Percentiles rank a stretch among this genome's conserved stretches.
phyloP scores from a whole-genome alignment of 2,113 vertebrate genomes.

The Lontra canadensis region DNA sequence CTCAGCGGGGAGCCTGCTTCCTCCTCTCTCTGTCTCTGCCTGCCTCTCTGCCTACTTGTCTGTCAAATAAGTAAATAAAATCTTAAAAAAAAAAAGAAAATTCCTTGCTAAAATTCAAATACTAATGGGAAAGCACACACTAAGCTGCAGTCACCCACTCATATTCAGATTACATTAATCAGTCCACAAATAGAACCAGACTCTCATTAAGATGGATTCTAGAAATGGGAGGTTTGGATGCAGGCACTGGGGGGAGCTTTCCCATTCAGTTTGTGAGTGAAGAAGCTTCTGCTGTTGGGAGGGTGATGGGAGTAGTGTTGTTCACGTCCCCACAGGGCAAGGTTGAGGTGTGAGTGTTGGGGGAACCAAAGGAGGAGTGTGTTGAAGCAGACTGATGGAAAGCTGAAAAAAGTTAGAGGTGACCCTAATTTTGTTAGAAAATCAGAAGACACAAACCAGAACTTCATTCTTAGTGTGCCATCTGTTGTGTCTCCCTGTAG shows the following conservation, averaged over 20 bases:
- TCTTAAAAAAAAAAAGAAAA: background rate
- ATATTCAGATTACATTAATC: background rate
- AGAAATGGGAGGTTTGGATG: background rate
- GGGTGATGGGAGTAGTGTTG: background rate
- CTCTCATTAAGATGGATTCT: background rate
- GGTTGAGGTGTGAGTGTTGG: background rate
- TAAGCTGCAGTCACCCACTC: fast-evolving
- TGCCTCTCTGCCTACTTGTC: too few relatives aligned
- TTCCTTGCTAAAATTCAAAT: background rate
- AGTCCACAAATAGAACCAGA: background rate
- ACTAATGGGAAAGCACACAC: background rate
- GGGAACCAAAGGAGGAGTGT: background rate
- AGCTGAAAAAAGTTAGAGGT: background rate
- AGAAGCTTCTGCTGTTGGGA: background rate
- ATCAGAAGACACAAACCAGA: background rate
- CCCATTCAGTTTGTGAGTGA: background rate
- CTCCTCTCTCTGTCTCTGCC: too few relatives aligned
- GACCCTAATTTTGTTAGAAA: background rate
- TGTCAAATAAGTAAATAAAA: too few relatives aligned
- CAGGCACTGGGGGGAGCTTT: background rate
- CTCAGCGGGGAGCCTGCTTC: too few relatives aligned
- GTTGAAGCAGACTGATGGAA: background rate
- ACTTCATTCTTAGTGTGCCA: background rate
- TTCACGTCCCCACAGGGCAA: background rate
- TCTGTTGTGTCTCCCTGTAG: background rate